Evolutionary conservation across 1,140 invertebrate genomes (phyloP).

Genomic region (Scaptomyza graminum): DNA sequence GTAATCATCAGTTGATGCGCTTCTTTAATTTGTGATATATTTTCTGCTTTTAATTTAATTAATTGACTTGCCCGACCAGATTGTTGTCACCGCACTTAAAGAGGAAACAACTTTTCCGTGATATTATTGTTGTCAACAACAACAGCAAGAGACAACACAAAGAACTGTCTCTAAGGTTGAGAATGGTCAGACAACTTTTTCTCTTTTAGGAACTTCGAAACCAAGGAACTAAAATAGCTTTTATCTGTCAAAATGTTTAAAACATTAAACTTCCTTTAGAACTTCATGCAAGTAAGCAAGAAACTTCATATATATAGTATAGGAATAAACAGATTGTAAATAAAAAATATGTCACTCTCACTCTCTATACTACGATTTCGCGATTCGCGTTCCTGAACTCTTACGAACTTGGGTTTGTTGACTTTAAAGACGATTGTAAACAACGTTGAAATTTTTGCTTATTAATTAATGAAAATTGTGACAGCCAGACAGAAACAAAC

Average conservation of each 20-base stretch:
- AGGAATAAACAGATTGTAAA: not conserved
- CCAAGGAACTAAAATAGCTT: too few relatives aligned
- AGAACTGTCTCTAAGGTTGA: not conserved
- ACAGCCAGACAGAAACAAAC: constrained; percentile 6
- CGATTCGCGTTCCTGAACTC: constrained; percentile 4
- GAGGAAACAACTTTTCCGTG: constrained; percentile 6
- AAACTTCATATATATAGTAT: not conserved
- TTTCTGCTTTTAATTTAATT: constrained; percentile 61
- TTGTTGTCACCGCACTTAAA: not conserved
- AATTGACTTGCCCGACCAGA: constrained; percentile 49
- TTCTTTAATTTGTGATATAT: constrained; percentile 49
- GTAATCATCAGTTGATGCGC: constrained; percentile 38
- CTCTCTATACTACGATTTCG: constrained; percentile 2
- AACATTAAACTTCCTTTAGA: not conserved
- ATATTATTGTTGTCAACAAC: constrained; percentile 31
- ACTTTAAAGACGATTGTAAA: constrained; percentile 28
- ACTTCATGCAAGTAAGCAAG: not conserved
- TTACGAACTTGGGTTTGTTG: constrained; percentile 24
- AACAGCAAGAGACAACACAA: constrained; percentile 27
- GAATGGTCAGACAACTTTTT: not conserved
- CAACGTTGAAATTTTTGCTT: constrained; percentile 10
- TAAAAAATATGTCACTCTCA: constrained; percentile 20
- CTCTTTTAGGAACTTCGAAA: too few relatives aligned
- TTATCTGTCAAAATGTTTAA: not conserved
- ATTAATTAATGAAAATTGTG: constrained; percentile 47